Conservation (phyloP, 2,888 invertebrate genomes). For the Dryococelus australis region DNA sequence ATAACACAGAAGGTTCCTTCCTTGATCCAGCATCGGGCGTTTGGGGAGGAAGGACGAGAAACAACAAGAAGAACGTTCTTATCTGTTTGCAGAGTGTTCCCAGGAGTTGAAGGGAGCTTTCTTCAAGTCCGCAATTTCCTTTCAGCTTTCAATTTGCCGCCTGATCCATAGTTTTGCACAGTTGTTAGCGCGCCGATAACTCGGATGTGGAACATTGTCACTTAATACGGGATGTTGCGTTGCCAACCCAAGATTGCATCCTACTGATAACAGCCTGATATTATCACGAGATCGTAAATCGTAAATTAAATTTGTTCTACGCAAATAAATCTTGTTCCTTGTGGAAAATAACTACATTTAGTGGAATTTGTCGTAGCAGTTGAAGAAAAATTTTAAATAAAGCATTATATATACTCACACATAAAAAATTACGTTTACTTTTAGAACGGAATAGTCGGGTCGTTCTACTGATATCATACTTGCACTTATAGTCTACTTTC, state of each 20-base stretch:
- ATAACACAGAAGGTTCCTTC: not conserved
- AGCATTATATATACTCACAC: no score
- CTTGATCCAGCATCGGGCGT: not conserved
- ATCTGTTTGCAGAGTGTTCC: not conserved
- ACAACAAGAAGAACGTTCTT: not conserved
- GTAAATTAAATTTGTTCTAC: no score
- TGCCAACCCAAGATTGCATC: not conserved
- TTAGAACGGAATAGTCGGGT: no score
- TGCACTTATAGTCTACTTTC: no score
- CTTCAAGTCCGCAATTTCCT: not conserved
- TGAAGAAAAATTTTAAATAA: no score
- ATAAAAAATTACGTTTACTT: no score
- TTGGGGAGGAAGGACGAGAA: not conserved
- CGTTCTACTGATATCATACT: no score
- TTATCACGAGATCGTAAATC: no score
- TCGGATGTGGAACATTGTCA: not conserved
- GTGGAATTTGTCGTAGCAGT: no score
- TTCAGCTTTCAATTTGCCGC: not conserved
- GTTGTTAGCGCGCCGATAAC: not conserved
- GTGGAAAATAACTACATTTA: no score
- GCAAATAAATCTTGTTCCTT: no score
- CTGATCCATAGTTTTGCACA: not conserved
- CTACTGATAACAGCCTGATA: not conserved
- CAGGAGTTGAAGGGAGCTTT: not conserved
- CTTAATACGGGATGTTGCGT: not conserved